A percentile compares a stretch with the other conserved stretches of the same genome.
phyloP scores from a whole-genome alignment of 2,797 vertebrate species.

The Eremophila alpestris region DNA sequence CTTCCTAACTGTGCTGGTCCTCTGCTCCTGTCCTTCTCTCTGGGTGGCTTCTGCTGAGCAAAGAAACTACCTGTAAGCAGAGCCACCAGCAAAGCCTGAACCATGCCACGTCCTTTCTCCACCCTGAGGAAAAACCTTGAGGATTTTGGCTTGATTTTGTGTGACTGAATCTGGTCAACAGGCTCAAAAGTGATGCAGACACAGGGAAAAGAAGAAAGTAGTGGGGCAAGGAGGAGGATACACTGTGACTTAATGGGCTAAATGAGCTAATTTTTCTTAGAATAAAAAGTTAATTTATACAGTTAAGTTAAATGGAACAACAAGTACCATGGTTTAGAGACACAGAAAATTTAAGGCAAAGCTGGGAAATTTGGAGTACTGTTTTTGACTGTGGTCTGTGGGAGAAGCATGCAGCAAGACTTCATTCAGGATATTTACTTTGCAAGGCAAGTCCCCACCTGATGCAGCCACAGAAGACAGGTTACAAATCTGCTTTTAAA shows the following conservation, averaged over 20 bases:
- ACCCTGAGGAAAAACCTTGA: neutral
- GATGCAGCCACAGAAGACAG: neutral
- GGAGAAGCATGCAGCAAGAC: neutral
- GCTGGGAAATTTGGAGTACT: accelerated
- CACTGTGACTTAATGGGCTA: neutral
- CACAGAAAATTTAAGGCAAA: neutral
- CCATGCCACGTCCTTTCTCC: neutral
- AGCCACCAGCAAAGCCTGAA: neutral
- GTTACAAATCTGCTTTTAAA: neutral
- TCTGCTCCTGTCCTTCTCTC: neutral
- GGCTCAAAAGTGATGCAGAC: neutral
- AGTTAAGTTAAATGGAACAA: neutral
- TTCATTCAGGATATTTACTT: neutral
- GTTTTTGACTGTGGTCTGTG: neutral
- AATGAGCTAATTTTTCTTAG: neutral
- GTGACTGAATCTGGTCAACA: neutral
- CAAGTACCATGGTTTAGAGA: neutral
- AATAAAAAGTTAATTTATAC: neutral
- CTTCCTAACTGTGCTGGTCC: neutral
- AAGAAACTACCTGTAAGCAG: neutral
- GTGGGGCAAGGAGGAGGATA: neutral
- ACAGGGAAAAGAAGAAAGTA: neutral
- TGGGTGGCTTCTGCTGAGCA: neutral
- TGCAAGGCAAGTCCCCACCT: neutral
- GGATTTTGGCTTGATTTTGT: neutral